These are phyloP conservation scores for Pocillopora verrucosa DNA, from an alignment of 64 coral and sea anemone species.

Conservation along the genomic window DNA sequence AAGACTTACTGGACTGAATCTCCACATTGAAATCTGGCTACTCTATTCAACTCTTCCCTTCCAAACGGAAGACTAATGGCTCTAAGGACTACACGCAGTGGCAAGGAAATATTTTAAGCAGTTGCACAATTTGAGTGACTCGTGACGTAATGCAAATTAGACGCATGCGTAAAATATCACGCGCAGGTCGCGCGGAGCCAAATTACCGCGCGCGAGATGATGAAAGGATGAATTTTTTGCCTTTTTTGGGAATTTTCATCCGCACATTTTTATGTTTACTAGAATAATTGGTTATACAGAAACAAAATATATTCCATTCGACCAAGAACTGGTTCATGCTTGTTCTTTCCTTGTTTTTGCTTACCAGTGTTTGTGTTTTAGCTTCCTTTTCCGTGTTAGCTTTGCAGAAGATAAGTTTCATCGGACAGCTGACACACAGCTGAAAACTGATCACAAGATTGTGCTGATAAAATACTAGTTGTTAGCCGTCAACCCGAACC, in stretches of 20 bases:
- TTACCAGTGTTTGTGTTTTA: too few species aligned
- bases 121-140: slow-evolving; percentile 94
- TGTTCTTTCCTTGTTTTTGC: too few species aligned
- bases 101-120: slow-evolving; percentile 92
- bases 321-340: too few species aligned
- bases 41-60: slow-evolving; percentile 58
- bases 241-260: slow-evolving; percentile 1
- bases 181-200: background rate
- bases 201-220: slow-evolving; percentile 3
- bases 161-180: slow-evolving; percentile 65
- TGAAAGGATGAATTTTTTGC: background rate
- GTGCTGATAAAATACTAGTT: too few species aligned
- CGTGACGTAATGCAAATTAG: slow-evolving; percentile 83
- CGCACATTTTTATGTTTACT: background rate
- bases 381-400: too few species aligned
- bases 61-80: slow-evolving; percentile 75
- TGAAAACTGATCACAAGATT: too few species aligned
- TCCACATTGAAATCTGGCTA: slow-evolving; percentile 93
- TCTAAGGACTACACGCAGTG: slow-evolving; percentile 71
- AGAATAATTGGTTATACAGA: background rate
- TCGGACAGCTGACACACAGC: too few species aligned
- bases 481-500: too few species aligned
- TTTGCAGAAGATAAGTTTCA: too few species aligned
- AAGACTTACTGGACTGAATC: slow-evolving; percentile 75
- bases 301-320: too few species aligned